Base-by-base conservation (phyloP, 1,140 invertebrate genomes). In the Conus ventricosus region DNA sequence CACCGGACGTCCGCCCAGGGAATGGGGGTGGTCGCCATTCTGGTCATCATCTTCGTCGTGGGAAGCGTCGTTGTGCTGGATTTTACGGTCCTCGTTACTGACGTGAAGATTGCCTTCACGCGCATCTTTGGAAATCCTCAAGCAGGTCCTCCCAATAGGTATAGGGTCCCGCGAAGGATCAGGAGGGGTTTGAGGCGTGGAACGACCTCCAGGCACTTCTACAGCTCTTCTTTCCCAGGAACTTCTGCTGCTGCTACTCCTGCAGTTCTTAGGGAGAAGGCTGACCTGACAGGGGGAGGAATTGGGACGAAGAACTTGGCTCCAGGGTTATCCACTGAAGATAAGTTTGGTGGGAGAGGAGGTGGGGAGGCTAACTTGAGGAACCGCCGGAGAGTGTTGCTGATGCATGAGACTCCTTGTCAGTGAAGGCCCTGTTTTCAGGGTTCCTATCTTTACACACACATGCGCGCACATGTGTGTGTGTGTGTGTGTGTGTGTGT, bases 1-100 rank as follows among this genome's bases (percentile, higher is more conserved):
- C 54, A 88, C 5, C 60, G 67, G 10, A 53, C 81, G 15, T 84
- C 67, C 27, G 81, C 63, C 4, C 27, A 84, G 23, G 87, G 87
- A 17, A 17, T 84, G 8, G 83, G 87, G 20, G 27, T 53, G 39
- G 71, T 84, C 27, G 87, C n/a, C 8, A 71, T 83, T 15, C 6
- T 55, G 25, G 82, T 84, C 20, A 27, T 84, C 20, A 17, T 78
- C 7, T 25, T 23, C 25, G 55, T 60, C 7, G 17, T 84, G 17
- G 23, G 13, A 5, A 25, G 82, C 60, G 25, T 84, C 15, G 71
- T 88, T 20, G 39, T 27, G 5, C 23, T 83, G 87, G 81, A 88
- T 53, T n/a, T 83, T 5, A 39, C 51, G 39, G 54, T 76, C 11
- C 54, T 88, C 20, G 13, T 13, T 20, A 25, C n/a, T 4, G 80